Evolutionary conservation across 2,888 invertebrate species (phyloP), one percentile per base, ranked within the genome.

Genomic region (Cenopis cana): DNA sequence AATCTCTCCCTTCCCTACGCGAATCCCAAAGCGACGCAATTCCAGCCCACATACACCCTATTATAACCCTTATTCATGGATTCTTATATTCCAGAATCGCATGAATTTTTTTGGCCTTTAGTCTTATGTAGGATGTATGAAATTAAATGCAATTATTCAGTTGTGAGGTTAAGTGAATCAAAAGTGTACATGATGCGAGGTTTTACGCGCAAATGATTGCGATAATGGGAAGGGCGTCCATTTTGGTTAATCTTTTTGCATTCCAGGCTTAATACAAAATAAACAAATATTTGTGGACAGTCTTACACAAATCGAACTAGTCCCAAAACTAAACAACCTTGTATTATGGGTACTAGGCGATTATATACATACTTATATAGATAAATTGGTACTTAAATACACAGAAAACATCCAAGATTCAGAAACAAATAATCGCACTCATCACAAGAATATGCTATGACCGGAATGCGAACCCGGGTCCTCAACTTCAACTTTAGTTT

Each of bases 121-220:
- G 24, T 24, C 24, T 8, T 46, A n/a, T n/a, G n/a, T n/a, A 24
- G 11, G 14, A n/a, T 9, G 9, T 59, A 2, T 14, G 12, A 24
- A 41, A 18, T 14, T 20, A 41, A 41, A 24, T 41, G 59, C 59
- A 46, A 59, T 59, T 41, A 41, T 59, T 41, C 20, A 59, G n/a
- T 41, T 41, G 59, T 41, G 59, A 59, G 9, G 20, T 41, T 41
- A 41, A 59, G 14, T 59, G 20, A 20, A 59, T n/a, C 41, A 59
- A 55, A n/a, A 59, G 20, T 46, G 59, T 12, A 24, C n/a, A 57
- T 41, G 38, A 38, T 57, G 57, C 9, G 57, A 59, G 18, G 59
- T 24, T 59, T 59, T 59, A n/a, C 41, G 20, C 59, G 18, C 41
- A 46, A 59, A 59, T 59, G 59, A 46, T 24, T 59, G 20, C 14